Conservation (phyloP, 2,888 invertebrate genomes). For the Heliconius ethilla region DNA sequence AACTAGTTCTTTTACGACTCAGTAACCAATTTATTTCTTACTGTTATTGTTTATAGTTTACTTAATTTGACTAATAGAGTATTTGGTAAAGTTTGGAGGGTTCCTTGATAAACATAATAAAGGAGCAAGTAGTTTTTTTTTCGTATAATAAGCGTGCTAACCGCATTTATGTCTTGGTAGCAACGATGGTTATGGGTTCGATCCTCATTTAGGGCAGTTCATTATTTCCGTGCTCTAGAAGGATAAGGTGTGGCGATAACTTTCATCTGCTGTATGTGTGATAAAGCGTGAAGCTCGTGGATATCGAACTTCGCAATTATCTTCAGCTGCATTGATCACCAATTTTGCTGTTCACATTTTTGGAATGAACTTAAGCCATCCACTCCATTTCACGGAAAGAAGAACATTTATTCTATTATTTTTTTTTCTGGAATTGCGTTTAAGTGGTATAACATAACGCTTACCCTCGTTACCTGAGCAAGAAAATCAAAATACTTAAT, state of each 20-base stretch:
- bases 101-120: too few species aligned
- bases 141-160: background rate
- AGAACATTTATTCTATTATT: too few species aligned
- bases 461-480: too few species aligned
- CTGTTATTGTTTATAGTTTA: background rate
- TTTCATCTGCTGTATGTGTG: background rate
- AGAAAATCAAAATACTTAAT: too few species aligned
- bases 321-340: background rate
- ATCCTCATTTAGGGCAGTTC: background rate
- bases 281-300: background rate
- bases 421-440: too few species aligned
- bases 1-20: conserved; percentile 8
- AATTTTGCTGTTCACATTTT: too few species aligned
- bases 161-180: background rate
- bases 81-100: too few species aligned
- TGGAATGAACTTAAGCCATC: too few species aligned
- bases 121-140: too few species aligned
- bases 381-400: too few species aligned
- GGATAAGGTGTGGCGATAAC: background rate
- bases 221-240: background rate
- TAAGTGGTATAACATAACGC: too few species aligned
- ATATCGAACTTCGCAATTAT: background rate
- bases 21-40: background rate
- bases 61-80: background rate
- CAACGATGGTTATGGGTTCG: background rate